Evolutionary conservation across 2,113 vertebrate genomes (phyloP), one percentile per base, ranked within the genome.

Genomic region (Nanorana parkeri): DNA sequence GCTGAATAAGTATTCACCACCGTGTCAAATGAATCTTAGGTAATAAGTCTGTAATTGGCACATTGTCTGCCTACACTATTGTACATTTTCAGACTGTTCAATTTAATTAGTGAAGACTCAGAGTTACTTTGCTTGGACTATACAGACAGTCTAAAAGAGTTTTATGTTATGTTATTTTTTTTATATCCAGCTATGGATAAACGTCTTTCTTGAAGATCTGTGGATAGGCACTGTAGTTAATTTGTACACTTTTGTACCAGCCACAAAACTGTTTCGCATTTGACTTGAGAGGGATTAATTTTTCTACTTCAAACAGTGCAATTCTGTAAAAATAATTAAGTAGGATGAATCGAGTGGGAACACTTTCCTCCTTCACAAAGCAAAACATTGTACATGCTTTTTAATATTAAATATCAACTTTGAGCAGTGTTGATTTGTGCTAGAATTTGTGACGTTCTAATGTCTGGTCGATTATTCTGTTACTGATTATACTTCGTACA

Each of bases 261-360:
- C 17, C 61, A 77, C 60, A 65, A 65, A 77, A 77, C 61, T 26
- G 63, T 67, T 78, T 78, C 21, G 64, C 77, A 67, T 68, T 32
- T 56, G 52, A 78, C 77, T 58, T 54, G 54, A 78, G 28, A 65
- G 63, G 77, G 77, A 78, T 78, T 78, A 77, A 78, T 68, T 74
- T 60, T 73, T 28, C 41, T 66, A 68, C 77, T 78, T 78, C 64
- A 78, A 78, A 68, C 36, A 68, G 20, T 54, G 63, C 17, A 56
- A 78, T 68, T 78, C 51, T 20, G 26, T 52, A 78, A 68, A 78
- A 78, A 78, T 78, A 78, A 78, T 78, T 67, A 78, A 78, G 47
- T 68, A 47, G 66, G 63, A 78, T 67, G 61, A 20, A 78, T 68
- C 29, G 76, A 66, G 76, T 54, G 36, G 41, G 52, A 78, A 78